Percentiles rank a stretch among this genome's conserved stretches.
phyloP scores from a whole-genome alignment of 2,888 invertebrate genomes.

The Eilema depressum region DNA sequence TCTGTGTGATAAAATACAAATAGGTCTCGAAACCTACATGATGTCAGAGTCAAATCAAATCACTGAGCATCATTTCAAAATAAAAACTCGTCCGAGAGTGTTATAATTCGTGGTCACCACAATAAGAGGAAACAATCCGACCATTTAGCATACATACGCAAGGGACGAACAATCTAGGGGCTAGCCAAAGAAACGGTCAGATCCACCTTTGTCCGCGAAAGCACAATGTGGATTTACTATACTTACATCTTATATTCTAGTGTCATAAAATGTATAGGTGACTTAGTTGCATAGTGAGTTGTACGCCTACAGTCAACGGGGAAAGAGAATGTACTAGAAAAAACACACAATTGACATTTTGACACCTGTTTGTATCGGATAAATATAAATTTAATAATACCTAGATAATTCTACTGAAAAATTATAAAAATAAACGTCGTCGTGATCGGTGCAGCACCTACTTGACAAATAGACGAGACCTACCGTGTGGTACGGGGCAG shows the following conservation, averaged over 20 bases:
- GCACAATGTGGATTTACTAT: constrained; percentile 32
- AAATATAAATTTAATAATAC: background rate
- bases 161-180: constrained; percentile 55
- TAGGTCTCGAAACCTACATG: too few relatives aligned
- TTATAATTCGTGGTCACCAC: constrained; percentile 57
- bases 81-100: background rate
- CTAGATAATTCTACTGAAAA: too few relatives aligned
- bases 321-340: background rate
- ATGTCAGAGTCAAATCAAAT: background rate
- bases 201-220: constrained; percentile 38
- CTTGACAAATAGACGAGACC: too few relatives aligned
- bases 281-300: constrained; percentile 13
- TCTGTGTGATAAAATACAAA: too few relatives aligned
- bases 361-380: background rate
- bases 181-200: constrained; percentile 48
- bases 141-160: constrained; percentile 82
- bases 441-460: too few relatives aligned
- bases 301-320: constrained; percentile 1
- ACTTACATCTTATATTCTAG: constrained; percentile 13
- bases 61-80: background rate
- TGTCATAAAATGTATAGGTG: constrained; percentile 16
- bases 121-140: constrained; percentile 72
- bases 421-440: too few relatives aligned
- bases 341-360: too few relatives aligned
- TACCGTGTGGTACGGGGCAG: too few relatives aligned